A percentile compares a stretch with the other conserved stretches of the same genome.
Evolutionary conservation across 2,797 vertebrate genomes (phyloP).

Genomic region (Eptatretus atami): DNA sequence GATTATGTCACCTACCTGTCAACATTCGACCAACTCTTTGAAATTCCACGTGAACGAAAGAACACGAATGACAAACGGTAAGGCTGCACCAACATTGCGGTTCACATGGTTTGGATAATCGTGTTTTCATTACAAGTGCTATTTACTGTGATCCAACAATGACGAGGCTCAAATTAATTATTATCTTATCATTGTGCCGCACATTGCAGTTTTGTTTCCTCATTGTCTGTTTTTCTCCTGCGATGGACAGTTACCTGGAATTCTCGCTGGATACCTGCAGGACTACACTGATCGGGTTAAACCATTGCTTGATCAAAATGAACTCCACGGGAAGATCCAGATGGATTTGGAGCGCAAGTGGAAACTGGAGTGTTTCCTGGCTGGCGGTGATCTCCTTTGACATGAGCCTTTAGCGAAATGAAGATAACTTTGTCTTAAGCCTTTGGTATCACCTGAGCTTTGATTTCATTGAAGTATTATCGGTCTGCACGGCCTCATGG

Average conservation of each 20-base stretch:
- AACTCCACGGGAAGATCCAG: slow-evolving; percentile 74
- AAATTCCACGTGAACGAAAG: slow-evolving; percentile 82
- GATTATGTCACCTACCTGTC: slow-evolving; percentile 84
- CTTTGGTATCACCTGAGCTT: no score
- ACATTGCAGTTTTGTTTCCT: no score
- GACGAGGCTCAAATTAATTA: no score
- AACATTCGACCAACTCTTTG: slow-evolving; percentile 79
- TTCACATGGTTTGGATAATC: no score
- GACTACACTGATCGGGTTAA: slow-evolving; percentile 84
- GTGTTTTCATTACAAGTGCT: no score
- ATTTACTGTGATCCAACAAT: no score
- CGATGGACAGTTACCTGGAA: slow-evolving; percentile 41
- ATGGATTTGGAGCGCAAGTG: slow-evolving; percentile 82
- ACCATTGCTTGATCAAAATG: slow-evolving; percentile 72
- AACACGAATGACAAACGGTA: slow-evolving; percentile 83
- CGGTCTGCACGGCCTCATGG: no score
- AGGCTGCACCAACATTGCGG: slow-evolving; percentile 7
- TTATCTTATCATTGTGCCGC: no score
- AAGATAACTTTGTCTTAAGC: background rate
- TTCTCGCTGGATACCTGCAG: slow-evolving; percentile 88
- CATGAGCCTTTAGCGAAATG: background rate
- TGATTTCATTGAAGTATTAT: no score
- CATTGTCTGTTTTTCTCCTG: no score
- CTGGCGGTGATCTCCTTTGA: slow-evolving; percentile 35
- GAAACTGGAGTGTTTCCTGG: slow-evolving; percentile 67